These are phyloP conservation scores for Aspidoscelis tigris DNA, from an alignment of 2,113 vertebrate species.

Conservation along the genomic window DNA sequence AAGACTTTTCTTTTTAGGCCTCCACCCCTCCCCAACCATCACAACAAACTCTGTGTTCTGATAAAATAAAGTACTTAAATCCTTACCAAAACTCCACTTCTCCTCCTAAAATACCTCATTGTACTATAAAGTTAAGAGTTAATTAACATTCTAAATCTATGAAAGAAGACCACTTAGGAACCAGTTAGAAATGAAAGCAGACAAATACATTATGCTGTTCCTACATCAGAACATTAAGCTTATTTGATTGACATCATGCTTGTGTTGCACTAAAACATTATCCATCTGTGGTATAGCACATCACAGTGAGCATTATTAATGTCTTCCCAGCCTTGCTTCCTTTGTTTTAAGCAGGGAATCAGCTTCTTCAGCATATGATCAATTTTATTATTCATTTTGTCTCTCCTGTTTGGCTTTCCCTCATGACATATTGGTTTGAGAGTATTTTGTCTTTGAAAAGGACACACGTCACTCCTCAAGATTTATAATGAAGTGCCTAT, in stretches of 20 bases:
- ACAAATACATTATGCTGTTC: background rate
- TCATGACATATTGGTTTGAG: background rate
- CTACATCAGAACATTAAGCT: background rate
- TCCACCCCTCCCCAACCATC: no score
- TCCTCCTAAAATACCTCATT: background rate
- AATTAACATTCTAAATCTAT: constrained; percentile 9
- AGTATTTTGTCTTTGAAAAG: constrained; percentile 6
- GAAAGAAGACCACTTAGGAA: constrained; percentile 15
- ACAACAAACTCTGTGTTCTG: no score
- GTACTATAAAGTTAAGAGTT: background rate
- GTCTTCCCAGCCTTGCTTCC: background rate
- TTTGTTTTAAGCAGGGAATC: background rate
- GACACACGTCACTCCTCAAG: background rate
- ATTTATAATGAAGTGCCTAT: constrained; percentile 3
- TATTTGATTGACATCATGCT: background rate
- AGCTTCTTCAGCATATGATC: background rate
- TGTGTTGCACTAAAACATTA: background rate
- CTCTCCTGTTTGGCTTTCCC: background rate
- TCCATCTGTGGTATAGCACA: background rate
- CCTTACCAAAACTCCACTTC: background rate
- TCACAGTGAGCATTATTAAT: background rate
- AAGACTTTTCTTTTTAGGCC: no score
- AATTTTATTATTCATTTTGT: constrained; percentile 27
- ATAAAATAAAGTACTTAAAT: background rate
- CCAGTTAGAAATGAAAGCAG: constrained; percentile 5